A percentile compares a stretch with the other conserved stretches of the same genome.
These are phyloP conservation scores for Cebuella pygmaea DNA, from an alignment of 2,797 vertebrate species.

Conservation along the genomic window DNA sequence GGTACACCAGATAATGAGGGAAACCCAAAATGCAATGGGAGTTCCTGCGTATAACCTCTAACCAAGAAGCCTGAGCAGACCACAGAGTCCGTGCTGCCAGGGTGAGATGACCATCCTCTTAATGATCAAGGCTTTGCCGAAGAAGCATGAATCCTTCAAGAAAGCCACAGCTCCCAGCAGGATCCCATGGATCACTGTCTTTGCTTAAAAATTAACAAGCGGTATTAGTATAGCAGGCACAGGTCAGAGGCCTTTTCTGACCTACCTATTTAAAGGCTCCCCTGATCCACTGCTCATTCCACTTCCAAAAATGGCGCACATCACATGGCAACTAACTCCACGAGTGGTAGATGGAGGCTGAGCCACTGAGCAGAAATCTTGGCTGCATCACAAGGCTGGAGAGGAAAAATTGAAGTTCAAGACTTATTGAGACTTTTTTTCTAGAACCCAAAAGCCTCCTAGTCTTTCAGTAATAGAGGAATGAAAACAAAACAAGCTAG, in stretches of 20 bases:
- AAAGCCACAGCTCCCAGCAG: neutral
- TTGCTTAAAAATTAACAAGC: neutral
- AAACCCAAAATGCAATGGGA: neutral
- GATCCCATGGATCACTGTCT: neutral
- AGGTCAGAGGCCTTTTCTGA: neutral
- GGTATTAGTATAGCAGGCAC: neutral
- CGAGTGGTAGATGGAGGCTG: too few relatives aligned
- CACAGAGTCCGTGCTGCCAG: too few relatives aligned
- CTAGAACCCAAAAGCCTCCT: neutral
- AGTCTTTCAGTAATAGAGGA: neutral
- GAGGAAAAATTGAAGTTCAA: neutral
- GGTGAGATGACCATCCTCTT: neutral
- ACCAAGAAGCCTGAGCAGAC: neutral
- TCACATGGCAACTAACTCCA: neutral
- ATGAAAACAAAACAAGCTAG: neutral
- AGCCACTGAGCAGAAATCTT: neutral
- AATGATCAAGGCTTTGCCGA: neutral
- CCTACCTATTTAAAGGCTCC: neutral
- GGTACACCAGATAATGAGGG: neutral
- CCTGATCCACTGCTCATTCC: neutral
- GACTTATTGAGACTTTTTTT: neutral
- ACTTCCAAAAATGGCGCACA: neutral
- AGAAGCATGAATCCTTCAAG: neutral
- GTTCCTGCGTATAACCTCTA: neutral
- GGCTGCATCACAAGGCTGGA: neutral